These are phyloP conservation scores for Meiosimyza platycephala DNA, from an alignment of 2,888 invertebrate genomes.

Conservation along the genomic window DNA sequence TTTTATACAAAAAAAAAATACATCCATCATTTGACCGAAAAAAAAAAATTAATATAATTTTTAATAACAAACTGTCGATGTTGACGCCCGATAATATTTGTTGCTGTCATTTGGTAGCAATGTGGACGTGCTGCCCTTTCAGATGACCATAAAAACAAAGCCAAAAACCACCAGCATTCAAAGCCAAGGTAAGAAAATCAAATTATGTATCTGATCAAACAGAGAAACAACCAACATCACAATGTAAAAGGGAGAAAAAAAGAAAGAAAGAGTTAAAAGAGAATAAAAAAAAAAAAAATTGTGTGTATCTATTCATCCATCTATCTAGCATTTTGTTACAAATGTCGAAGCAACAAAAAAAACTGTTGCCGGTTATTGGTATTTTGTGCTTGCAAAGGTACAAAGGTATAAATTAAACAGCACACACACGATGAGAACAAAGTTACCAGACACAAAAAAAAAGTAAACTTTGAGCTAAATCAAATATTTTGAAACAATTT, in stretches of 20 bases:
- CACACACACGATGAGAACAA: neutral
- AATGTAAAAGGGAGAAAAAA: neutral
- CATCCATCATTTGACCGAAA: too few relatives aligned
- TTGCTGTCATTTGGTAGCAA: slow-evolving; percentile 5
- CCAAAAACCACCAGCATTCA: slow-evolving; percentile 10
- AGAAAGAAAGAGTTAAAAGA: neutral
- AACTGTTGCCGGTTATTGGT: slow-evolving; percentile 1
- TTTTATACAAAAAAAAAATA: too few relatives aligned
- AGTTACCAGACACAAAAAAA: neutral
- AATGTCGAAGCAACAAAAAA: neutral
- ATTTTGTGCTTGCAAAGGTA: neutral
- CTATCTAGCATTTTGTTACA: neutral
- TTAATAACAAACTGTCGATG: neutral
- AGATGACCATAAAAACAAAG: neutral
- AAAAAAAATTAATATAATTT: too few relatives aligned
- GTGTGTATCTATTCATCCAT: neutral
- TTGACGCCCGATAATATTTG: slow-evolving; percentile 18
- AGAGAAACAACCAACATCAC: slow-evolving; percentile 6
- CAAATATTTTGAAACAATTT: too few relatives aligned
- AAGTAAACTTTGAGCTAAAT: too few relatives aligned
- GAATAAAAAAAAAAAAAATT: neutral
- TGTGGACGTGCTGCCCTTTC: too few relatives aligned
- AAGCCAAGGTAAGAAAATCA: slow-evolving; percentile 37
- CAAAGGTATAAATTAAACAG: neutral
- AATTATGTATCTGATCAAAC: slow-evolving; percentile 44